These are phyloP conservation scores for Nycticorax nycticorax DNA, from an alignment of 2,113 vertebrate genomes.

Conservation along the genomic window DNA sequence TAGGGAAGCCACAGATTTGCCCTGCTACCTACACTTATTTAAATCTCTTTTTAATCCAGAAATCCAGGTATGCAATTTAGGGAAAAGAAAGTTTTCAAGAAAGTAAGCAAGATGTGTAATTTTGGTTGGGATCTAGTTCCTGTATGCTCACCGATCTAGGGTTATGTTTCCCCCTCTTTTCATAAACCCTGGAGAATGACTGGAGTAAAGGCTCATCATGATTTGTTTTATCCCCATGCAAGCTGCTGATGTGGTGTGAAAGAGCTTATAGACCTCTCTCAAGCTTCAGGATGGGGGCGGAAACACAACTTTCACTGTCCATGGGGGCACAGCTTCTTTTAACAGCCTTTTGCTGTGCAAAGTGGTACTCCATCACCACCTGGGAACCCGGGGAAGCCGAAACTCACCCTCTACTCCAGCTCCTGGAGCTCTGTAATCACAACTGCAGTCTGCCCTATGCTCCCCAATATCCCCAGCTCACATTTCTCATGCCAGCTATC, in stretches of 20 bases:
- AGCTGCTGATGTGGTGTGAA: not conserved
- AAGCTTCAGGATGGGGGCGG: not conserved
- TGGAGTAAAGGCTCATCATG: not conserved
- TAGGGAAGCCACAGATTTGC: constrained; percentile 37
- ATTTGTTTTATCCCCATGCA: not conserved
- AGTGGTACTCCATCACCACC: not conserved
- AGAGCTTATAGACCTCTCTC: not conserved
- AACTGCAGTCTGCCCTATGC: accelerated
- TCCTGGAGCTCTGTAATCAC: not conserved
- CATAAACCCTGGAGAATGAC: not conserved
- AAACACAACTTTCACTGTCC: not conserved
- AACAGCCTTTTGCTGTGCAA: not conserved
- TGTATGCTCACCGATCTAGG: not conserved
- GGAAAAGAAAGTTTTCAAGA: not conserved
- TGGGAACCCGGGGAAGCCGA: not conserved
- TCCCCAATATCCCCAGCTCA: accelerated
- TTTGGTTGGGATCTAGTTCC: not conserved
- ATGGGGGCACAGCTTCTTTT: not conserved
- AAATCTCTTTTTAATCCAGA: constrained; percentile 7
- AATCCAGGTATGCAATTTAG: not conserved
- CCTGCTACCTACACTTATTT: not conserved
- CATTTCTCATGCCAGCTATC: not conserved
- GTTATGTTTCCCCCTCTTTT: not conserved
- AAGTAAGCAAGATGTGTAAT: not conserved
- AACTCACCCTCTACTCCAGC: not conserved